Evolutionary conservation across 2,888 invertebrate genomes (phyloP).

Genomic region (Strigamia maritima): DNA sequence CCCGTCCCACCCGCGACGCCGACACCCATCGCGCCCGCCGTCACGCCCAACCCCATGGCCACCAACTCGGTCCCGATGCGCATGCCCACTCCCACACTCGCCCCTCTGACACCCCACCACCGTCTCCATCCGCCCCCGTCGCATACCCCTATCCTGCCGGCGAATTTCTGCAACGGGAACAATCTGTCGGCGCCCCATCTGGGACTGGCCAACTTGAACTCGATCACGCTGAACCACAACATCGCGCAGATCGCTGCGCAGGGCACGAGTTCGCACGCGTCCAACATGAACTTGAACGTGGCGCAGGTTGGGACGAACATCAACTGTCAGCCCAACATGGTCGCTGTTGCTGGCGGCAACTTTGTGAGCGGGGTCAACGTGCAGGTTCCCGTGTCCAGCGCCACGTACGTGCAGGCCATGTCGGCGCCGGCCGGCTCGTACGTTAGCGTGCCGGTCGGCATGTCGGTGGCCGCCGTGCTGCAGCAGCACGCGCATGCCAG

Average conservation of each 20-base stretch:
- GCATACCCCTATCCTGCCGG: background rate
- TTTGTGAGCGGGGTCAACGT: constrained; percentile 42
- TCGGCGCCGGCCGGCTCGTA: constrained; percentile 57
- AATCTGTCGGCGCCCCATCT: constrained; percentile 24
- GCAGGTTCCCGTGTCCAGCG: constrained; percentile 45
- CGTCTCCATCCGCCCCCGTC: background rate
- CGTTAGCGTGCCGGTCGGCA: constrained; percentile 59
- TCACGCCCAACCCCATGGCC: background rate
- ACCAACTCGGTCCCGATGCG: constrained; percentile 26
- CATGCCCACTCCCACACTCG: constrained; percentile 36
- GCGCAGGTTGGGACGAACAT: constrained; percentile 27
- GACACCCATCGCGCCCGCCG: constrained; percentile 42
- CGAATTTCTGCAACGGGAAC: constrained; percentile 1
- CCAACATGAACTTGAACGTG: constrained; percentile 37
- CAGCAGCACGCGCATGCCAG: constrained; percentile 55
- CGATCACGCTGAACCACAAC: constrained; percentile 41
- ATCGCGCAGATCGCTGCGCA: constrained; percentile 42
- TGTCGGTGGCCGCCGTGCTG: constrained; percentile 63
- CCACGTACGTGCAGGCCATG: constrained; percentile 56
- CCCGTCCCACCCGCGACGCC: background rate
- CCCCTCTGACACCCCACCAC: constrained; percentile 44
- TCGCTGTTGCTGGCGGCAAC: constrained; percentile 41
- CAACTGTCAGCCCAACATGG: constrained; percentile 42
- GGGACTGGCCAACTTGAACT: constrained; percentile 42
- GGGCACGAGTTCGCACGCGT: constrained; percentile 41